phyloP scores from a whole-genome alignment of 2,797 vertebrate genomes.

The Momotus momota region DNA sequence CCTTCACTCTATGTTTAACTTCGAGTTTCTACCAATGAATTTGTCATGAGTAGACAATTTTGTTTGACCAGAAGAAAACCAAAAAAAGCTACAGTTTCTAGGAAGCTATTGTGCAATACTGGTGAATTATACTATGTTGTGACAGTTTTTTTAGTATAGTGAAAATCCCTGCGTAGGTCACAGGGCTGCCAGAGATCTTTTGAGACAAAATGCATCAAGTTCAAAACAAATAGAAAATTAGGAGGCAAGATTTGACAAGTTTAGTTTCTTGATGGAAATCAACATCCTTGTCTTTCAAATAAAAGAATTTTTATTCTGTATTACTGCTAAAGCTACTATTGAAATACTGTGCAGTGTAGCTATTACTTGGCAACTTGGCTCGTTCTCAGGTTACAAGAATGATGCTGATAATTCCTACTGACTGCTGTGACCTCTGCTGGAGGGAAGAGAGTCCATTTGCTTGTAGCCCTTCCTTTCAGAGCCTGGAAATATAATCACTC shows the following conservation, averaged over 20 bases:
- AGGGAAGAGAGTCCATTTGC: not conserved
- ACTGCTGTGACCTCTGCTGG: slow-evolving; percentile 55
- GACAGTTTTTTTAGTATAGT: not conserved
- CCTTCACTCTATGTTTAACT: not conserved
- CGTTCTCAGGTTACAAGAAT: not conserved
- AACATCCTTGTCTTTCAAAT: not conserved
- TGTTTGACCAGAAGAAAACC: not conserved
- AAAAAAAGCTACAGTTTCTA: not conserved
- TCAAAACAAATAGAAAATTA: not conserved
- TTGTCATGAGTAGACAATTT: not conserved
- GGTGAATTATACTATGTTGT: not conserved
- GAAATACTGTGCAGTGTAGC: not conserved
- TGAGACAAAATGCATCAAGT: not conserved
- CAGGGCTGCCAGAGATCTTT: not conserved
- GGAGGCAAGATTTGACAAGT: not conserved
- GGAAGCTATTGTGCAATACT: not conserved
- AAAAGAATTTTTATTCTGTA: not conserved
- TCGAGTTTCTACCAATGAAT: not conserved
- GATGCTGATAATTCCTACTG: slow-evolving; percentile 45
- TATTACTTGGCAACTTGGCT: not conserved
- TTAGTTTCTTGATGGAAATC: not conserved
- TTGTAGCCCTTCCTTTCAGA: not conserved
- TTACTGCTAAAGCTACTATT: not conserved
- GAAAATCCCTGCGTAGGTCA: not conserved
- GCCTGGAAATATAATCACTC: not conserved